Evolutionary conservation across 2,113 vertebrate genomes (phyloP).

Genomic region (Formicarius rufipectus): DNA sequence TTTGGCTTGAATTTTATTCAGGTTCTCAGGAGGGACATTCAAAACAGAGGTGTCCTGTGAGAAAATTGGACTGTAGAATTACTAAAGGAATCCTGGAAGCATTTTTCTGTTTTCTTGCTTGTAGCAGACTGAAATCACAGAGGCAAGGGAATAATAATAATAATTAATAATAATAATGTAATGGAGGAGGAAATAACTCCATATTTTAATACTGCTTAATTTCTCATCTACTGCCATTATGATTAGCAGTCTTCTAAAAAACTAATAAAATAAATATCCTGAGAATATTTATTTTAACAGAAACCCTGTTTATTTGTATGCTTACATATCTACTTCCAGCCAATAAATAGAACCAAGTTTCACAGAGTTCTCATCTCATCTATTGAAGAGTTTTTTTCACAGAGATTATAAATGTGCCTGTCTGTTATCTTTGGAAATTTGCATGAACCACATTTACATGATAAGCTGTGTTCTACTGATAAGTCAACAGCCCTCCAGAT

Average conservation of each 20-base stretch:
- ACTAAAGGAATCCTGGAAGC: neutral
- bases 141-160: neutral
- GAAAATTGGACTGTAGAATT: neutral
- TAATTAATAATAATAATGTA: too few species aligned
- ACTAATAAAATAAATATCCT: neutral
- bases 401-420: slow-evolving; percentile 19
- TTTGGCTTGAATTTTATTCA: neutral
- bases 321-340: neutral
- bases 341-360: slow-evolving; percentile 21
- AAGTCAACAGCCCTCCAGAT: slow-evolving; percentile 59
- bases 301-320: neutral
- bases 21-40: neutral
- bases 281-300: neutral
- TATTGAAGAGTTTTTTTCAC: slow-evolving; percentile 9
- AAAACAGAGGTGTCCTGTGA: neutral
- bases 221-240: neutral
- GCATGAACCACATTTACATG: slow-evolving; percentile 62
- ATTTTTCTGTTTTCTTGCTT: neutral
- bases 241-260: neutral
- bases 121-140: neutral
- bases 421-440: slow-evolving; percentile 67
- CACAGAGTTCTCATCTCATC: slow-evolving; percentile 16
- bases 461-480: slow-evolving; percentile 62
- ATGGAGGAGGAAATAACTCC: accelerated
- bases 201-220: neutral